Conservation (phyloP, 2,888 invertebrate species). For the Ptychoptera contaminata region DNA sequence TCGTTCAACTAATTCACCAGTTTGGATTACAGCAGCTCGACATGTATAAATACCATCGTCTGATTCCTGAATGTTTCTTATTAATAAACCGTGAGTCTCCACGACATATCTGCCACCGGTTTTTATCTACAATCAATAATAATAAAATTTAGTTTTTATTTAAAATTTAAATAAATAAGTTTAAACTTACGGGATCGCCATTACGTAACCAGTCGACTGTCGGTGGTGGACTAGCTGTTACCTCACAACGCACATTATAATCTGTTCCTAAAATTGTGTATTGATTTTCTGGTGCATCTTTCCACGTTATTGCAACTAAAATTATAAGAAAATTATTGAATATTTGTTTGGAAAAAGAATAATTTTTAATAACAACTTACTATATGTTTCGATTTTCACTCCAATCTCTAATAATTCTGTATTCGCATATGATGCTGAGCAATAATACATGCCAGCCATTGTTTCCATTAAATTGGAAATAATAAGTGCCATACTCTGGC, state of each 20-base stretch:
- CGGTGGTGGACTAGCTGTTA: constrained; percentile 70
- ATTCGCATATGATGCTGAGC: constrained; percentile 62
- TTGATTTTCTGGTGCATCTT: constrained; percentile 70
- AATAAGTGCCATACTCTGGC: constrained; percentile 51
- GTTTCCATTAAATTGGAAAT: constrained; percentile 56
- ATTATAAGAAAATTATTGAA: neutral
- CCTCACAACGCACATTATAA: constrained; percentile 67
- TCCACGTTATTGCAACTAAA: constrained; percentile 73
- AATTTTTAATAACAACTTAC: constrained; percentile 31
- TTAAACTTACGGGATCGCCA: constrained; percentile 42
- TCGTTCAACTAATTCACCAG: constrained; percentile 62
- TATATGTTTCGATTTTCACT: constrained; percentile 56
- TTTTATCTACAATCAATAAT: constrained; percentile 33
- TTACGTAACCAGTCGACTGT: constrained; percentile 76
- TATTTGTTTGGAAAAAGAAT: neutral
- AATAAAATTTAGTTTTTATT: constrained; percentile 4
- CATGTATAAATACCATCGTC: constrained; percentile 81
- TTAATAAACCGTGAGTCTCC: constrained; percentile 57
- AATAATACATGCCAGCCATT: constrained; percentile 69
- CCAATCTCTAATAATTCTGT: constrained; percentile 46
- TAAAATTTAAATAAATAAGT: neutral
- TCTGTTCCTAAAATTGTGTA: constrained; percentile 61
- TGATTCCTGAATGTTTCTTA: constrained; percentile 59
- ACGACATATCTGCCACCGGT: constrained; percentile 58
- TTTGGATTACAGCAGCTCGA: constrained; percentile 66